These are phyloP conservation scores for Agelaius tricolor DNA, from an alignment of 2,113 vertebrate species.

Conservation along the genomic window DNA sequence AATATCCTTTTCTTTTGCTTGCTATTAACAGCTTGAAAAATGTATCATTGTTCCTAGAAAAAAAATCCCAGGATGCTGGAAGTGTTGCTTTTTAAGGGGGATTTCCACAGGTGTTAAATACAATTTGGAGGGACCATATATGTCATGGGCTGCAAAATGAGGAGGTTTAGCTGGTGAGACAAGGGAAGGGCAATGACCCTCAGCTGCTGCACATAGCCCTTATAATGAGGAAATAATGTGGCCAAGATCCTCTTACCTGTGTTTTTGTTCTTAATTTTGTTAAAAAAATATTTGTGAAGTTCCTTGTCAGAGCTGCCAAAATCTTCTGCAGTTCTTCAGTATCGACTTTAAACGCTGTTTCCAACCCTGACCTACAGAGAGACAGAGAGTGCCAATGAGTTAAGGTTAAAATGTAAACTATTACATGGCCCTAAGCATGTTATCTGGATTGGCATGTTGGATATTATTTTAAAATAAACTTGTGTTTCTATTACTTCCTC, in stretches of 20 bases:
- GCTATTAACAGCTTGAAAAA: background rate
- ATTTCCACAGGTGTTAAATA: background rate
- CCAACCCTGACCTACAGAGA: slow-evolving; percentile 59
- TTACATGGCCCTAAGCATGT: background rate
- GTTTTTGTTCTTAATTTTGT: slow-evolving; percentile 28
- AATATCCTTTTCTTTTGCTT: background rate
- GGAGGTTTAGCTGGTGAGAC: background rate
- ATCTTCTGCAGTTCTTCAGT: slow-evolving; percentile 56
- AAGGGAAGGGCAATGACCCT: background rate
- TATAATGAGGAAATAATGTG: background rate
- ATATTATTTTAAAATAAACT: background rate
- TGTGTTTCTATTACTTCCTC: background rate
- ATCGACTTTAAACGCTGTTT: slow-evolving; percentile 36
- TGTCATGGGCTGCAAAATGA: background rate
- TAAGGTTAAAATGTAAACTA: background rate
- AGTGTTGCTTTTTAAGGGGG: background rate
- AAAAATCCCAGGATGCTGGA: background rate
- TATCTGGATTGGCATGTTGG: background rate
- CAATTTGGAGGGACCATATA: background rate
- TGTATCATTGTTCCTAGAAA: background rate
- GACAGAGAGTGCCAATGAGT: background rate
- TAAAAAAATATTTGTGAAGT: slow-evolving; percentile 64
- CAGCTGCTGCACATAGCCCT: background rate
- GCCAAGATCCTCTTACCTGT: slow-evolving; percentile 61
- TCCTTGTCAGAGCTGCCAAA: slow-evolving; percentile 1